A percentile compares a stretch with the other conserved stretches of the same genome.
These are phyloP conservation scores for Trissonchulus latispiculum DNA, from an alignment of 2,888 invertebrate genomes.

Conservation along the genomic window DNA sequence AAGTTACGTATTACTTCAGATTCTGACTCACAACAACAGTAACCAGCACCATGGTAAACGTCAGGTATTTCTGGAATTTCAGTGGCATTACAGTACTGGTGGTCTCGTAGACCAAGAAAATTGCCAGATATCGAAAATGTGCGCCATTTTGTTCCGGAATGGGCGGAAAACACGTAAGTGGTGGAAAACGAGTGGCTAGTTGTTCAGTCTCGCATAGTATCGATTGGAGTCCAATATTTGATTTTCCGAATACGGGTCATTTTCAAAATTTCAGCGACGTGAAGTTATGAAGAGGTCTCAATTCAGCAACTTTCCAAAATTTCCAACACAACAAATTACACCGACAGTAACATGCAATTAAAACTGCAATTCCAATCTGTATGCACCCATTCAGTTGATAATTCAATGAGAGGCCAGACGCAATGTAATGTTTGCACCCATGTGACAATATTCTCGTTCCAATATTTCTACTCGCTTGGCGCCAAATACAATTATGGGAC, in stretches of 20 bases:
- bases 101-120: slow-evolving; percentile 40
- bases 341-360: too few species aligned
- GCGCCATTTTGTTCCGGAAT: too few species aligned
- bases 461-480: too few species aligned
- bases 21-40: neutral
- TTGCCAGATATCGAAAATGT: slow-evolving; percentile 39
- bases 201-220: slow-evolving; percentile 36
- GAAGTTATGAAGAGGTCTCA: slow-evolving; percentile 41
- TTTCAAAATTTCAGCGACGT: slow-evolving; percentile 36
- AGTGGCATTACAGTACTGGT: slow-evolving; percentile 32
- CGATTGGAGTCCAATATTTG: slow-evolving; percentile 42
- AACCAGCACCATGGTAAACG: slow-evolving; percentile 13
- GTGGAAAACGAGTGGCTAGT: slow-evolving; percentile 34
- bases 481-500: too few species aligned
- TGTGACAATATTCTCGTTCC: too few species aligned
- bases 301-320: slow-evolving; percentile 38
- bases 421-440: too few species aligned
- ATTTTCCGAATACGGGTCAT: slow-evolving; percentile 40
- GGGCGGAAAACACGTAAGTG: slow-evolving; percentile 19
- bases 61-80: slow-evolving; percentile 6
- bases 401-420: too few species aligned
- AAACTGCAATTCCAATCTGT: too few species aligned
- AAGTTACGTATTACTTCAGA: too few species aligned
- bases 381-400: too few species aligned
- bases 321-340: too few species aligned